Conservation (phyloP, 2,888 invertebrate genomes). For the Acleris emargana region DNA sequence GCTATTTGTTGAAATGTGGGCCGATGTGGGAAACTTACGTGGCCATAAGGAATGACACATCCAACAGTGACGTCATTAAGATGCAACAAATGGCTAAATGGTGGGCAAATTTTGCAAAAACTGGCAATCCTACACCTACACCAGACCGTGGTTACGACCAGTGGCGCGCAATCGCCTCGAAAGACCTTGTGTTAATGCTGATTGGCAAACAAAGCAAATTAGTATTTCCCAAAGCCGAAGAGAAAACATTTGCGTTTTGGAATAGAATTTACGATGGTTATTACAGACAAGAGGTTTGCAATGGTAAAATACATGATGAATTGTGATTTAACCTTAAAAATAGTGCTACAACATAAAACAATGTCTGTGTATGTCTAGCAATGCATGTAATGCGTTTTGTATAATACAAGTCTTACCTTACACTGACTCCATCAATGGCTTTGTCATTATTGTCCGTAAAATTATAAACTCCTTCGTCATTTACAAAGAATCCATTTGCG, state of each 20-base stretch:
- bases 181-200: conserved; percentile 54
- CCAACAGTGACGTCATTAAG: conserved; percentile 60
- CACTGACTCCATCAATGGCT: conserved; percentile 64
- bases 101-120: conserved; percentile 81
- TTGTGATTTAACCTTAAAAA: conserved; percentile 45
- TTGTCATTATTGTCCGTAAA: conserved; percentile 76
- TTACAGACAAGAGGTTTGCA: conserved; percentile 52
- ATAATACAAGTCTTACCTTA: conserved; percentile 57
- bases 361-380: neutral
- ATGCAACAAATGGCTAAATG: conserved; percentile 66
- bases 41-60: conserved; percentile 48
- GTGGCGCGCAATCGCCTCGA: conserved; percentile 62
- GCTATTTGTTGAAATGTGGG: conserved; percentile 75
- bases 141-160: conserved; percentile 46
- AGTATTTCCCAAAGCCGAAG: conserved; percentile 52
- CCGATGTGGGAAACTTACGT: conserved; percentile 67
- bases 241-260: conserved; percentile 66
- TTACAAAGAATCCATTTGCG: conserved; percentile 72
- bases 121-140: conserved; percentile 63
- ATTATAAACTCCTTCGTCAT: conserved; percentile 51
- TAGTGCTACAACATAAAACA: neutral
- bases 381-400: neutral
- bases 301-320: conserved; percentile 56
- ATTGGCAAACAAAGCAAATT: conserved; percentile 57
- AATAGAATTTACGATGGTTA: conserved; percentile 59